phyloP scores from a whole-genome alignment of 2,888 invertebrate species.

The Malacosoma neustria region DNA sequence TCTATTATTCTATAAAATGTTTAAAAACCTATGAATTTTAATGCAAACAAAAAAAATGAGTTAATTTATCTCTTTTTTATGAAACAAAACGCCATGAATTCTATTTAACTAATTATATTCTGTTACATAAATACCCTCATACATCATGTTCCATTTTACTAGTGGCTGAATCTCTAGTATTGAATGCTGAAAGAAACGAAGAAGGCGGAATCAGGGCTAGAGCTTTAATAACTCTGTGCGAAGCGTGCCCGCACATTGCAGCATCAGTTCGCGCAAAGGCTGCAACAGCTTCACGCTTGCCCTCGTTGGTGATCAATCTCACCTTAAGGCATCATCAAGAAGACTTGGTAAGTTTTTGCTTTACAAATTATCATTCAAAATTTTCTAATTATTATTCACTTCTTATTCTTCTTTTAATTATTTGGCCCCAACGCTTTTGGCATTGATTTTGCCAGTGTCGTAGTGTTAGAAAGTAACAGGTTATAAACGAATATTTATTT shows the following conservation, averaged over 20 bases:
- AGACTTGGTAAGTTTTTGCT: conserved; percentile 71
- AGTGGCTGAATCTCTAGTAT: conserved; percentile 90
- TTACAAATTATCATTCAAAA: neutral
- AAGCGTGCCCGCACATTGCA: conserved; percentile 92
- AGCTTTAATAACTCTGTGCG: conserved; percentile 86
- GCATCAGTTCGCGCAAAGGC: conserved; percentile 90
- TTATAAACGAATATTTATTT: no score
- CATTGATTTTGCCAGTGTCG: no score
- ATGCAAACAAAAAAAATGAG: neutral
- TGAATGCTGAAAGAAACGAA: conserved; percentile 89
- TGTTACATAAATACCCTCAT: no score
- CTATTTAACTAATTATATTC: no score
- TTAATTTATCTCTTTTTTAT: neutral
- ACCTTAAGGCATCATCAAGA: conserved; percentile 80
- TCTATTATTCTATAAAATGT: no score
- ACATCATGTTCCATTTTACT: no score
- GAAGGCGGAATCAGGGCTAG: conserved; percentile 91
- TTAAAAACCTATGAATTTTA: neutral
- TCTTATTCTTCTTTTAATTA: no score
- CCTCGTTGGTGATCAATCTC: conserved; percentile 88
- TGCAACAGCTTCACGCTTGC: conserved; percentile 91
- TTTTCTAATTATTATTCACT: conserved; percentile 82
- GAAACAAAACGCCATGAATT: no score
- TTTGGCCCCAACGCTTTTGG: no score
- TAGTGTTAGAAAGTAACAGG: no score